These are phyloP conservation scores for Lepidonotus clava DNA, from an alignment of 2,888 invertebrate species.

Conservation along the genomic window DNA sequence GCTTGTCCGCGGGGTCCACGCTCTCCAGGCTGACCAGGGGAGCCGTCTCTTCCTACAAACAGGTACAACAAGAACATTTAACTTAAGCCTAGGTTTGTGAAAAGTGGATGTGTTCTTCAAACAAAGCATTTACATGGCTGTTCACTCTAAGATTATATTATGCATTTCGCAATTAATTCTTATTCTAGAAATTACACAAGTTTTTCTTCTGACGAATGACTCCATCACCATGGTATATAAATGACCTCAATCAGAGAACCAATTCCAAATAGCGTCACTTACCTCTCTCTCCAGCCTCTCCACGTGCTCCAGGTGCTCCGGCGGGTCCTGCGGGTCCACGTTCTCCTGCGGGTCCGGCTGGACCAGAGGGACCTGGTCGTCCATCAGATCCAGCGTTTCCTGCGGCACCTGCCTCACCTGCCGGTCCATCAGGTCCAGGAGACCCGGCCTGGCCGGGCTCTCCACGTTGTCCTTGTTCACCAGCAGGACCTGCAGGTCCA, in stretches of 20 bases:
- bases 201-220: too few relatives aligned
- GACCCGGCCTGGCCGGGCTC: slow-evolving; percentile 82
- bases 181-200: too few relatives aligned
- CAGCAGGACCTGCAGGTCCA: slow-evolving; percentile 73
- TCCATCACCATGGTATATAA: background rate
- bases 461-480: slow-evolving; percentile 84
- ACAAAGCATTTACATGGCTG: too few relatives aligned
- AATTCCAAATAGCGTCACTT: too few relatives aligned
- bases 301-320: slow-evolving; percentile 55
- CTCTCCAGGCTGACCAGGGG: slow-evolving; percentile 37
- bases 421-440: slow-evolving; percentile 51
- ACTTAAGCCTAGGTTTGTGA: background rate
- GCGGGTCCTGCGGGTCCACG: slow-evolving; percentile 34
- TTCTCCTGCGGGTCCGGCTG: slow-evolving; percentile 21
- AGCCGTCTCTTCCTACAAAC: slow-evolving; percentile 47
- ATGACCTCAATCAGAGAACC: background rate
- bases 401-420: slow-evolving; percentile 58
- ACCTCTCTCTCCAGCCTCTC: slow-evolving; percentile 52
- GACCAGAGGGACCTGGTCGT: slow-evolving; percentile 46
- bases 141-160: too few relatives aligned
- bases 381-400: slow-evolving; percentile 56
- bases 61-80: background rate
- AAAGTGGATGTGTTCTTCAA: too few relatives aligned
- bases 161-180: too few relatives aligned
- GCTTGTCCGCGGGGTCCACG: slow-evolving; percentile 38